These are phyloP conservation scores for Mormyrops boulengeri DNA, from an alignment of 2,797 vertebrate species.

Conservation along the genomic window DNA sequence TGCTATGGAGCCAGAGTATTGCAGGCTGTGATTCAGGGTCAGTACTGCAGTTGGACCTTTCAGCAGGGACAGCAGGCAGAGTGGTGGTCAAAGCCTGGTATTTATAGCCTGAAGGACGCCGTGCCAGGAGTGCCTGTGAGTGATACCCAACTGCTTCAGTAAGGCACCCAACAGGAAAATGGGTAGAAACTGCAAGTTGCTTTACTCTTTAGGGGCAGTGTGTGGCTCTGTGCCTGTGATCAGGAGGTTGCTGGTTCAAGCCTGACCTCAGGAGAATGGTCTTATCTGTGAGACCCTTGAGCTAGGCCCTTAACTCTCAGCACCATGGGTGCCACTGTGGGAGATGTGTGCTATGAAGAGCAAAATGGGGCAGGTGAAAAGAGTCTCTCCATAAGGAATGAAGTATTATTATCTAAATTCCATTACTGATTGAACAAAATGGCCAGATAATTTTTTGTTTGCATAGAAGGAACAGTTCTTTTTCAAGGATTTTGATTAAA, in stretches of 20 bases:
- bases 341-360: not conserved
- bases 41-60: not conserved
- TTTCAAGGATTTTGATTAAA: not conserved
- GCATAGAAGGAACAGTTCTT: not conserved
- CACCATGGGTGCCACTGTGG: not conserved
- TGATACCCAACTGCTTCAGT: not conserved
- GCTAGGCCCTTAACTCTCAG: not conserved
- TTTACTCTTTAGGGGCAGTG: not conserved
- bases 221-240: not conserved
- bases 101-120: not conserved
- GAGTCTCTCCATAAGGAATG: not conserved
- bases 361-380: not conserved
- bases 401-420: not conserved
- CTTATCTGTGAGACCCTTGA: not conserved
- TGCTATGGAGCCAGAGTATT: not conserved
- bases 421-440: not conserved
- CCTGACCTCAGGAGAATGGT: not conserved
- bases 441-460: not conserved
- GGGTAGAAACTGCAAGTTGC: not conserved
- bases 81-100: not conserved
- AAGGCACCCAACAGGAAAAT: not conserved
- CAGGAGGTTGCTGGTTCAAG: not conserved
- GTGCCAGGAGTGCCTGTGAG: not conserved
- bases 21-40: not conserved
- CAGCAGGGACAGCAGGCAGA: not conserved